Evolutionary conservation across 2,113 vertebrate genomes (phyloP).

Genomic region (Chunga burmeisteri): DNA sequence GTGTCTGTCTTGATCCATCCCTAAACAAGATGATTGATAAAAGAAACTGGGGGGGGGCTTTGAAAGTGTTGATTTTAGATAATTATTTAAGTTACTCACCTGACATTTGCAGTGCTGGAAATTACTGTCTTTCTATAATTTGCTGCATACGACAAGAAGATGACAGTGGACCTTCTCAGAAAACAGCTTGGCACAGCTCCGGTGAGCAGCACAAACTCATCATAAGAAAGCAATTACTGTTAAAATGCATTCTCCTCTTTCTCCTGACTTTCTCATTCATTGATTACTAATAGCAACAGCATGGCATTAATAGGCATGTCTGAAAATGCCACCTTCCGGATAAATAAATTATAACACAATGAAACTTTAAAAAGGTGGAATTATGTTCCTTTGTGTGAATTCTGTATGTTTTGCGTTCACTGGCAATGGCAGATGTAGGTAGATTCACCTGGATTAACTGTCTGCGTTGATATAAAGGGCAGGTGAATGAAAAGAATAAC

Average conservation of each 20-base stretch:
- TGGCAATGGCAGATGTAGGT: constrained; percentile 56
- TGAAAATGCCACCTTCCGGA: background rate
- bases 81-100: background rate
- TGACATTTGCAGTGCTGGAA: constrained; percentile 14
- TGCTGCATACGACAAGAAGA: background rate
- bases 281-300: background rate
- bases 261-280: background rate
- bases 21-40: background rate
- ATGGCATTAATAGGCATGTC: background rate
- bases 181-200: background rate
- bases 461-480: constrained; percentile 63
- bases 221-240: background rate
- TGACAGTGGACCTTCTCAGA: background rate
- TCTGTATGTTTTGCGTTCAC: constrained; percentile 35
- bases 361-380: background rate
- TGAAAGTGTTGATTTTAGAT: background rate
- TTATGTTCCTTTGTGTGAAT: background rate
- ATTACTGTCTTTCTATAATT: background rate
- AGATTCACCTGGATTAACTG: constrained; percentile 67
- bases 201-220: constrained; percentile 25
- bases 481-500: constrained; percentile 65
- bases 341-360: background rate
- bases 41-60: background rate
- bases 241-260: background rate
- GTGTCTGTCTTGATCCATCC: background rate